These are phyloP conservation scores for Chitala chitala DNA, from an alignment of 2,113 vertebrate genomes.

Conservation along the genomic window DNA sequence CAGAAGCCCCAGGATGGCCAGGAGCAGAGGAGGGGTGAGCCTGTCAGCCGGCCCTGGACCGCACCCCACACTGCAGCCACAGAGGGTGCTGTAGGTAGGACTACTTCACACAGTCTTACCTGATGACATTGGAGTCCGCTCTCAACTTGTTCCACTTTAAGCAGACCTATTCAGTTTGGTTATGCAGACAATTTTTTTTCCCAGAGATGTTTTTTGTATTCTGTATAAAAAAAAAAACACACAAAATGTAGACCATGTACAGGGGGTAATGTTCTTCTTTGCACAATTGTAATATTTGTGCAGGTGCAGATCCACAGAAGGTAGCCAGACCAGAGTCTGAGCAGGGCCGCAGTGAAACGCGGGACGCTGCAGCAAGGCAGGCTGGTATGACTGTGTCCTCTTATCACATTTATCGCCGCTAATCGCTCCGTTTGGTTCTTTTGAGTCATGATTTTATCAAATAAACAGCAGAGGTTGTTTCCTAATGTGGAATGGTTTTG, in stretches of 20 bases:
- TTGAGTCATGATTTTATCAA: not conserved
- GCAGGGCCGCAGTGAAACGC: slow-evolving; percentile 73
- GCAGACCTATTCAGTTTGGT: too few relatives aligned
- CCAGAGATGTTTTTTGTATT: too few relatives aligned
- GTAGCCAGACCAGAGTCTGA: slow-evolving; percentile 73
- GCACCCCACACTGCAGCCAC: slow-evolving; percentile 13
- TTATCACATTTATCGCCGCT: not conserved
- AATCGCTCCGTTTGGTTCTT: not conserved
- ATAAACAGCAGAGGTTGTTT: too few relatives aligned
- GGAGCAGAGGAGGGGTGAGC: slow-evolving; percentile 65
- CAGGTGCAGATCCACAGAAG: slow-evolving; percentile 77
- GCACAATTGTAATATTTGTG: not conserved
- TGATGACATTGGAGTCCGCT: slow-evolving; percentile 32
- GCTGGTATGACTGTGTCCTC: slow-evolving; percentile 52
- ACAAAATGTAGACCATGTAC: too few relatives aligned
- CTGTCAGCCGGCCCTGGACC: slow-evolving; percentile 31
- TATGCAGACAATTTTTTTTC: too few relatives aligned
- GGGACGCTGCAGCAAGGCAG: slow-evolving; percentile 68
- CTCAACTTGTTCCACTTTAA: not conserved
- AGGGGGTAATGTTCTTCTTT: not conserved
- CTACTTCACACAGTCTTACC: slow-evolving; percentile 26
- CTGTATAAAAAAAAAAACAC: too few relatives aligned
- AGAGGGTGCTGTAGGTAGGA: slow-evolving; percentile 31
- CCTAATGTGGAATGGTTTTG: too few relatives aligned
- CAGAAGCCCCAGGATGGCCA: slow-evolving; percentile 80